Base-by-base conservation (phyloP, 2,797 vertebrate genomes). In the Tenualosa ilisha region DNA sequence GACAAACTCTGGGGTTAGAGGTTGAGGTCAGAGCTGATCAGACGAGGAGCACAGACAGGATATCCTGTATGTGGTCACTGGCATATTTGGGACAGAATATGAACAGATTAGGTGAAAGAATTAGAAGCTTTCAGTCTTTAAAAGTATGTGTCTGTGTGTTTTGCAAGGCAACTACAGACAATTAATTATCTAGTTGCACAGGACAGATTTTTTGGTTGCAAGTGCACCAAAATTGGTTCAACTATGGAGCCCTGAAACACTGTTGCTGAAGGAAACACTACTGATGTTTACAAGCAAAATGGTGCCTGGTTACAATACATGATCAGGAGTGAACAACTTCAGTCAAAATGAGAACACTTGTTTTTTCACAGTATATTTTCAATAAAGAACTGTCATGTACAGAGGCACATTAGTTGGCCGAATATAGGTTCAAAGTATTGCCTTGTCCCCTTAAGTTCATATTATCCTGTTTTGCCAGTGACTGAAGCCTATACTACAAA, bases 311-410 rank as follows among this genome's bases (percentile, higher is more conserved):
- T 46, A 79, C 43, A 79, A 79, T 46, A 79, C 20, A 15, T 20
- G 72, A 79, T 43, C 40, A 22, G 6, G 40, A 46, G 8, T 63
- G 59, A 63, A 24, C 22, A 63, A 63, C 15, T 8, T 40, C 6
- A 40, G 12, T 72, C 31, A 75, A 40, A 75, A 75, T 75, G 68
- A 43, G 12, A 75, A 6, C 15, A 75, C 31, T 40, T 68, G 31
- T 9, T 75, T 37, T 79, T 79, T 79, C 72, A 79, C 72, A 79
- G 20, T 79, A 20, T 72, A 63, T 72, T 72, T 40, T 72, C 0
- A 68, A 68, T 68, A 72, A 79, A 37, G 12, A 22, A 17, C 11
- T 75, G 59, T 7, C 7, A 24, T 63, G 31, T 40, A 79, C 40
- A 46, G 37, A 46, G 72, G 40, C 72, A 79, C 72, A 79, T 79